phyloP scores from a whole-genome alignment of 2,113 vertebrate genomes.

The Phylloscopus whistleri region DNA sequence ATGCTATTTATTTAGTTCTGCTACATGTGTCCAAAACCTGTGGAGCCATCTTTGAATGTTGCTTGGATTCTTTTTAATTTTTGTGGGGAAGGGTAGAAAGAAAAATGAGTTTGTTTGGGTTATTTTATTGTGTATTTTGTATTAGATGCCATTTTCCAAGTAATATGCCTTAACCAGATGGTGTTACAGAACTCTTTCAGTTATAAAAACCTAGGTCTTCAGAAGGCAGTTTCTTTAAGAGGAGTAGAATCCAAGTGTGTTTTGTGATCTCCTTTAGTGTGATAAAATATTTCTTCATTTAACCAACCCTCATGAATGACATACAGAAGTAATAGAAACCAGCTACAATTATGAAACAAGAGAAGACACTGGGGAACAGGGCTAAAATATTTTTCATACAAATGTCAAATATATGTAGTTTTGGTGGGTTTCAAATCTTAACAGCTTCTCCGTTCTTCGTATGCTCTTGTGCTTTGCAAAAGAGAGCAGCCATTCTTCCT shows the following conservation, averaged over 20 bases:
- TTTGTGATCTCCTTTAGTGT: neutral
- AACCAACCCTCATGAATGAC: neutral
- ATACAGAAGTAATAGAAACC: neutral
- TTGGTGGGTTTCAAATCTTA: neutral
- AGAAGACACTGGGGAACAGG: neutral
- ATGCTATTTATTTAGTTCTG: neutral
- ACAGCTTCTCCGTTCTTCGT: neutral
- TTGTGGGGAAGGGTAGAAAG: neutral
- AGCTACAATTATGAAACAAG: neutral
- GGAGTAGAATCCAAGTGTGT: neutral
- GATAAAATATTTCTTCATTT: neutral
- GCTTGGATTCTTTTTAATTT: neutral
- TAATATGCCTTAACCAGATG: neutral
- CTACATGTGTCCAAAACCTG: neutral
- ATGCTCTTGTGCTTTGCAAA: neutral
- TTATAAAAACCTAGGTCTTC: neutral
- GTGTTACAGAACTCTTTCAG: neutral
- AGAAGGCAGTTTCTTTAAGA: neutral
- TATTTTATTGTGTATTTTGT: neutral
- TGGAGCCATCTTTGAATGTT: neutral
- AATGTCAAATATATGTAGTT: neutral
- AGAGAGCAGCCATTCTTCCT: neutral
- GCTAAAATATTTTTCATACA: neutral
- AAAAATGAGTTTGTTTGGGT: neutral
- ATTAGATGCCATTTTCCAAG: neutral